These are phyloP conservation scores for Pao palembangensis DNA, from an alignment of 2,113 vertebrate genomes.

Conservation along the genomic window DNA sequence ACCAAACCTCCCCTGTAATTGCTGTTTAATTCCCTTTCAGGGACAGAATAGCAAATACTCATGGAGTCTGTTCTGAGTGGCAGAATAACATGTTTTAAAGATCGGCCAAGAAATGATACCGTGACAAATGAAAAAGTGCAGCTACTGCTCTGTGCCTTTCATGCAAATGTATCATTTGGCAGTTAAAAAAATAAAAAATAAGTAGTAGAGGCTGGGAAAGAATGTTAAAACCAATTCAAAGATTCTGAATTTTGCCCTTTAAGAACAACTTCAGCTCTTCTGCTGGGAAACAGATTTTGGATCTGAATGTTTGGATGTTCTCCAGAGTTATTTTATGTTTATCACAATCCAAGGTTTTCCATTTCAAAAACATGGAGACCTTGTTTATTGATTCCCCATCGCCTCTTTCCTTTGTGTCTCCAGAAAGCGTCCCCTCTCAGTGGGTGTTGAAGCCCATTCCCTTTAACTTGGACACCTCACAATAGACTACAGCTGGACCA, in stretches of 20 bases:
- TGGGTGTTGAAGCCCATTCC: constrained; percentile 28
- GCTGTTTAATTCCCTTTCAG: constrained; percentile 44
- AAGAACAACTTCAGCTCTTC: too few relatives aligned
- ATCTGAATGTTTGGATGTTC: background rate
- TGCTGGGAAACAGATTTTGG: background rate
- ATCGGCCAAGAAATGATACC: background rate
- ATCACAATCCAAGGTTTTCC: constrained; percentile 11
- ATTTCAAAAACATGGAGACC: constrained; percentile 23
- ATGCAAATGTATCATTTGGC: background rate
- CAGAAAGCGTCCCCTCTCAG: constrained; percentile 16
- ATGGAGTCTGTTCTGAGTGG: constrained; percentile 9
- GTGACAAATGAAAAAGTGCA: background rate
- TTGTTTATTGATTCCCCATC: constrained; percentile 24
- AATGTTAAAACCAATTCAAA: background rate
- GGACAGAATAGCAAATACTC: constrained; percentile 27
- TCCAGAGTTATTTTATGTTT: background rate
- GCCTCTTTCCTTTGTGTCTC: constrained; percentile 13
- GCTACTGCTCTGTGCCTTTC: background rate
- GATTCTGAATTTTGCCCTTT: too few relatives aligned
- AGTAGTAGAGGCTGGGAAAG: background rate
- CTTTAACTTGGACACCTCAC: constrained; percentile 20
- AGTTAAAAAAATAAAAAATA: background rate
- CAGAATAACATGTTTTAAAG: constrained; percentile 12
- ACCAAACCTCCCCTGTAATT: constrained; percentile 47
- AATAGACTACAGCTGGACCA: constrained; percentile 26